phyloP scores from a whole-genome alignment of 2,797 vertebrate species.

The Catamblyrhynchus diadema region DNA sequence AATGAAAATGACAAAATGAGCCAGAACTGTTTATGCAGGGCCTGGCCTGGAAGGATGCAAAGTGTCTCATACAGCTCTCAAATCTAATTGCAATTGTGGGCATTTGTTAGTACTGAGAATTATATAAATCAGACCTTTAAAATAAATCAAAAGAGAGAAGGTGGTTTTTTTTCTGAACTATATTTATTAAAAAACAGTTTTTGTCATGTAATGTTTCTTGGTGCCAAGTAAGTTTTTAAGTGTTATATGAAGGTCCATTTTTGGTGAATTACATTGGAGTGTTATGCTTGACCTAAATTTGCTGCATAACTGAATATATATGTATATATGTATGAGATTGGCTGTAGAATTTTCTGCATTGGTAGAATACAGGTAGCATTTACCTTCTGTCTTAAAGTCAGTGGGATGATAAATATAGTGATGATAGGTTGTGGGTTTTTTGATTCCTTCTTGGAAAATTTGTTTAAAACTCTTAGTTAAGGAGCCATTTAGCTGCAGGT shows the following conservation, averaged over 20 bases:
- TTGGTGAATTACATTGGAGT: neutral
- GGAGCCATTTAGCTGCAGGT: neutral
- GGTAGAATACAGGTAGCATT: neutral
- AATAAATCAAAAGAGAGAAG: slow-evolving; percentile 1
- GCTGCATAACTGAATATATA: neutral
- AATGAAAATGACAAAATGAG: slow-evolving; percentile 2
- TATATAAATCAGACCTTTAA: neutral
- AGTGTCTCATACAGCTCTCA: neutral
- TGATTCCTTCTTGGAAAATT: neutral
- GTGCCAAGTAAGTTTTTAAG: neutral
- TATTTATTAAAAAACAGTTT: slow-evolving; percentile 22
- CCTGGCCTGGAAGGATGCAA: neutral
- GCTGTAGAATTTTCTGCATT: neutral
- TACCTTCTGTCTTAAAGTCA: neutral
- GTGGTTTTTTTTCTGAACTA: slow-evolving; percentile 24
- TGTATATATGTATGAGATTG: neutral
- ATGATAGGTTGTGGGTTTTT: neutral
- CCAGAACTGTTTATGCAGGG: neutral
- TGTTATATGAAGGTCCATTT: neutral
- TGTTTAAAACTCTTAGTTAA: neutral
- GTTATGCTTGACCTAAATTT: neutral
- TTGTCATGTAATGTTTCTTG: slow-evolving; percentile 9
- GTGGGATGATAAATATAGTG: neutral
- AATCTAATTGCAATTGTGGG: neutral
- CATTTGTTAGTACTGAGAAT: neutral